phyloP scores from a whole-genome alignment of 2,797 vertebrate genomes.

The Hephaestus fuliginosus region DNA sequence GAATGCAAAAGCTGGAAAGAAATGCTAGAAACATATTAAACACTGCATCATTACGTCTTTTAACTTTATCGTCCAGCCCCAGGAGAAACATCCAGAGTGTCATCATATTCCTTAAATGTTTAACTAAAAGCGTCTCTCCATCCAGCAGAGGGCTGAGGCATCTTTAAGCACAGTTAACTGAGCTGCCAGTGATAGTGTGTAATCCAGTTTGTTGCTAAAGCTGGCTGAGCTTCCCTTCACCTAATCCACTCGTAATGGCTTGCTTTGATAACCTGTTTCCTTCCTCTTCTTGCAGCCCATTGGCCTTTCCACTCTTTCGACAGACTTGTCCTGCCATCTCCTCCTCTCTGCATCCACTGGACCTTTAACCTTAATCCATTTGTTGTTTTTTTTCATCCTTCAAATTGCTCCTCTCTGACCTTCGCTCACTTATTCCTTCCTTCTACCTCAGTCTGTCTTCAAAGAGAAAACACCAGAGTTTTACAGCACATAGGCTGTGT shows the following conservation, averaged over 20 bases:
- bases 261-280: constrained; percentile 56
- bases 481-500: constrained; percentile 39
- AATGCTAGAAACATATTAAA: not conserved
- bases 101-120: constrained; percentile 17
- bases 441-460: constrained; percentile 30
- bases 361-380: constrained; percentile 54
- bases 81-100: constrained; percentile 10
- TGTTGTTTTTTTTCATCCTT: constrained; percentile 44
- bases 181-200: constrained; percentile 56
- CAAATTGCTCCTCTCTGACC: constrained; percentile 29
- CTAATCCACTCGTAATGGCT: constrained; percentile 64
- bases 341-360: constrained; percentile 21
- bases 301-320: constrained; percentile 21
- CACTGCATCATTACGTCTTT: not conserved
- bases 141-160: constrained; percentile 17
- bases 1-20: not conserved
- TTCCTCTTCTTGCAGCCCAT: constrained; percentile 29
- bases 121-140: constrained; percentile 27
- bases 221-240: constrained; percentile 41
- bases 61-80: constrained; percentile 1
- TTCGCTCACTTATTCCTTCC: constrained; percentile 18
- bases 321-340: constrained; percentile 2
- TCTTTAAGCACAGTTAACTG: constrained; percentile 43
- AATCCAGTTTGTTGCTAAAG: constrained; percentile 66
- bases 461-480: constrained; percentile 37